Conservation (phyloP, 2,797 vertebrate genomes). For the Dicrostonyx torquatus region DNA sequence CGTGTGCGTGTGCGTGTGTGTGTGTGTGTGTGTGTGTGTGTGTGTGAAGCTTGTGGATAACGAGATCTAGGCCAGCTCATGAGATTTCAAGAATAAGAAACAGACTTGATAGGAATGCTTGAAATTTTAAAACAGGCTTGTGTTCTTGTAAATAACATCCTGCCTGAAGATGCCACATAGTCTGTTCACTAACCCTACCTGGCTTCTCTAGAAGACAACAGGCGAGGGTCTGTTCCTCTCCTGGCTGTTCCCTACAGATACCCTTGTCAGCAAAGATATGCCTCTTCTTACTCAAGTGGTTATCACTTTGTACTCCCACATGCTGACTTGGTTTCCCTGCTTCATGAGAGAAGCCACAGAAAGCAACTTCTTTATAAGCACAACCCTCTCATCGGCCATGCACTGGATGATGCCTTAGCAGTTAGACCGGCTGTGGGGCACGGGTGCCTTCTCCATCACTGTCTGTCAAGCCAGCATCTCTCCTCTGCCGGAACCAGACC, state of each 20-base stretch:
- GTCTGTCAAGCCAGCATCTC: neutral
- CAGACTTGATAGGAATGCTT: neutral
- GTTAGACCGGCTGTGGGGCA: too few species aligned
- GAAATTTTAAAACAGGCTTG: neutral
- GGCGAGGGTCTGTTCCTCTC: neutral
- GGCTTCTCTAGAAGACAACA: too few species aligned
- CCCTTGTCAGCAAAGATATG: accelerated
- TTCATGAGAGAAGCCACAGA: neutral
- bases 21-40: too few species aligned
- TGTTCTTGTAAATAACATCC: accelerated
- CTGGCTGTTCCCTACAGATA: accelerated
- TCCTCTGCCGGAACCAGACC: neutral
- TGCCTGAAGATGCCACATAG: accelerated
- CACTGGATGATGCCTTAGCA: neutral
- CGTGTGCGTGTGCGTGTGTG: neutral
- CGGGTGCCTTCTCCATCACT: too few species aligned
- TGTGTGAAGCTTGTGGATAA: accelerated
- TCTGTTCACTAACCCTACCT: neutral
- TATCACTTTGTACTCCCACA: neutral
- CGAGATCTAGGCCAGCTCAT: too few species aligned
- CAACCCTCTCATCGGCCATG: accelerated
- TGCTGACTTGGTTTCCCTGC: neutral
- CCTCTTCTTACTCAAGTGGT: neutral
- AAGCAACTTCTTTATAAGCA: neutral
- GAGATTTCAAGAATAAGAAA: neutral